Evolutionary conservation across 2,888 invertebrate species (phyloP).

Genomic region (Alsophila aescularia): DNA sequence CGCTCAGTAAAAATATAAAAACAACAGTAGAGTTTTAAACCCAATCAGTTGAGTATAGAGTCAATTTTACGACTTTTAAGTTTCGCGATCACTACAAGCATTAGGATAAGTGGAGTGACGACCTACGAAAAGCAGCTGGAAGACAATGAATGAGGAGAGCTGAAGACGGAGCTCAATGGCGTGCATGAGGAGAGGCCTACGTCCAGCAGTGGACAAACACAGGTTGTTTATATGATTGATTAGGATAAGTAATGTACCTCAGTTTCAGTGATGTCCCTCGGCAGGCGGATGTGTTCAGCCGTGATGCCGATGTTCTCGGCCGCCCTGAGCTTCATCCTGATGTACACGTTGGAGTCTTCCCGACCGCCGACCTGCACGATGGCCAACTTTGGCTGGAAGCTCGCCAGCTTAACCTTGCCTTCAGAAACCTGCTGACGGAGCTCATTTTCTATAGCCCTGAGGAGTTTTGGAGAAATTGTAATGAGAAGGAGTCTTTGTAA

Average conservation of each 20-base stretch:
- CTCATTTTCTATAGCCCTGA: constrained; percentile 89
- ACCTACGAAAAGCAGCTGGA: no score
- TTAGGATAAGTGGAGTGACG: no score
- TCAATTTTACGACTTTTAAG: no score
- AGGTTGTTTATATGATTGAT: background rate
- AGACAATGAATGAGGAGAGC: no score
- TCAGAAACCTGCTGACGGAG: constrained; percentile 87
- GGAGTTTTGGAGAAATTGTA: no score
- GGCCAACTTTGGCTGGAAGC: constrained; percentile 91
- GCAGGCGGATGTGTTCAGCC: constrained; percentile 91
- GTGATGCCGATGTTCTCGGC: constrained; percentile 95
- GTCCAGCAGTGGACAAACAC: no score
- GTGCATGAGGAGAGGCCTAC: no score
- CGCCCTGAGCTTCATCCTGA: constrained; percentile 97
- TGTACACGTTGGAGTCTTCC: constrained; percentile 99
- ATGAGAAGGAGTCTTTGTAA: constrained; percentile 13
- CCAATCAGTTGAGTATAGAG: no score
- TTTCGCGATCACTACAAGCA: no score
- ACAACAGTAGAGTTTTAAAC: no score
- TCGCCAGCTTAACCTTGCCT: constrained; percentile 82
- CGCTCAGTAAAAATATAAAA: no score
- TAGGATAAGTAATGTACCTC: constrained; percentile 81
- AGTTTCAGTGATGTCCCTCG: constrained; percentile 90
- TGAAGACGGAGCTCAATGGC: no score
- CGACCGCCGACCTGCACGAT: constrained; percentile 98